Conservation (phyloP, 2,797 vertebrate genomes). For the Eulemur coronatus region DNA sequence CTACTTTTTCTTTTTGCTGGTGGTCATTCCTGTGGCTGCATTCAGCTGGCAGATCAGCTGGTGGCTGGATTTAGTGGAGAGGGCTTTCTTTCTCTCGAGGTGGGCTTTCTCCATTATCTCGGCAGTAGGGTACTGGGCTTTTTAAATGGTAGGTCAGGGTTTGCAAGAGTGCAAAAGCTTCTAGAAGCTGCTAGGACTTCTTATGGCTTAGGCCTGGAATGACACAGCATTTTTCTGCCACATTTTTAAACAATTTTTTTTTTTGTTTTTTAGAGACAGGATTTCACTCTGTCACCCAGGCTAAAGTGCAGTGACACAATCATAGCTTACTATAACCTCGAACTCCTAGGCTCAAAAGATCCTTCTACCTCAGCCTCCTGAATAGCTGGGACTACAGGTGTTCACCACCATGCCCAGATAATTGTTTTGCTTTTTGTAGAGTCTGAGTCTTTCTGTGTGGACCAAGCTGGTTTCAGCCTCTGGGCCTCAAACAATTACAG, state of each 20-base stretch:
- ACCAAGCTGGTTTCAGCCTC: not conserved
- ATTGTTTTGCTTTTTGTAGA: not conserved
- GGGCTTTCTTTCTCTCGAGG: not conserved
- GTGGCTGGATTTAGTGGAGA: not conserved
- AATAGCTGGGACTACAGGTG: not conserved
- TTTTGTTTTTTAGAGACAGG: not conserved
- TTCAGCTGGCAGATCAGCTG: not conserved
- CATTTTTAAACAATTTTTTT: not conserved
- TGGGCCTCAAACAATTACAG: not conserved
- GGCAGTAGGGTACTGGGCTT: not conserved
- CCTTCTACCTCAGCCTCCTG: not conserved
- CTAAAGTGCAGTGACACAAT: not conserved
- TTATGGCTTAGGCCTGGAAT: not conserved
- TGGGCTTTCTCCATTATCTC: not conserved
- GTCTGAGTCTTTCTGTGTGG: not conserved
- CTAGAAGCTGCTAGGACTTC: not conserved
- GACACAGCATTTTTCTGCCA: not conserved
- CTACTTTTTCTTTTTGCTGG: not conserved
- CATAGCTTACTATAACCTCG: not conserved
- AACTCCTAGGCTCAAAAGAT: not conserved
- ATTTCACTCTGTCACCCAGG: not conserved
- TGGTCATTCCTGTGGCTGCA: not conserved
- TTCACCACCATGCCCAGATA: not conserved
- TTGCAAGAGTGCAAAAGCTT: conserved; percentile 10
- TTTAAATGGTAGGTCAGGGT: not conserved